Evolutionary conservation across 2,113 vertebrate species (phyloP), one percentile per base, ranked within the genome.

Genomic region (Upupa epops): DNA sequence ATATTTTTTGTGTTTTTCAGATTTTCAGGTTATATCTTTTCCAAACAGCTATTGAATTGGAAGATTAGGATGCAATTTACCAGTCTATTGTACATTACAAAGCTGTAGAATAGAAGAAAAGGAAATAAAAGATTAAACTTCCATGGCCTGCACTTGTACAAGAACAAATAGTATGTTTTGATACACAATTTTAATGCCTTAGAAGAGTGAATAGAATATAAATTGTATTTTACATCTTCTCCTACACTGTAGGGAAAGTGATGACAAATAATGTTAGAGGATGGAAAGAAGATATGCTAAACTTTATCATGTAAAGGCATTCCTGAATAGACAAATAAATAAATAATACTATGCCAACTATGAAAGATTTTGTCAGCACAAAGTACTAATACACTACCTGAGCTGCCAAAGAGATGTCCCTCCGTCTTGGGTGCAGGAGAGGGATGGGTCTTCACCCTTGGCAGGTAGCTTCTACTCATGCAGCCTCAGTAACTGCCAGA

Each of bases 81-180:
- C 4, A 48, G 19, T 1, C 0, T 40, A 28, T 28, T 76, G 79
- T 66, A 63, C 2, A 9, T 22, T 29, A 70, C 5, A 45, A 89
- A 64, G 11, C 8, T 74, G 13, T 18, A 48, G 5, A 46, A 68
- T 9, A 16, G 1, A 1, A 2, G 28, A 31, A 17, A 36, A 6
- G 9, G 6, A 15, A 24, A 24, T 3, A 18, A 46, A 48, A 32
- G 1, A 31, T 24, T 55, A n/a, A 31, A 74, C 45, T 6, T 61
- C 8, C 9, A 9, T 40, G 5, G 7, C 5, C 6, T 82, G 6
- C 13, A n/a, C 1, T 24, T 2, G 36, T 42, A 37, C 2, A 29
- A 13, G 17, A 63, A 90, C 26, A 3, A 0, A 11, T 54, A 22
- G 3, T 22, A 16, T 32, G 4, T 18, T 82, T 42, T 32, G 9